phyloP scores from a whole-genome alignment of 2,888 invertebrate species.

The Periphyllus acericola region DNA sequence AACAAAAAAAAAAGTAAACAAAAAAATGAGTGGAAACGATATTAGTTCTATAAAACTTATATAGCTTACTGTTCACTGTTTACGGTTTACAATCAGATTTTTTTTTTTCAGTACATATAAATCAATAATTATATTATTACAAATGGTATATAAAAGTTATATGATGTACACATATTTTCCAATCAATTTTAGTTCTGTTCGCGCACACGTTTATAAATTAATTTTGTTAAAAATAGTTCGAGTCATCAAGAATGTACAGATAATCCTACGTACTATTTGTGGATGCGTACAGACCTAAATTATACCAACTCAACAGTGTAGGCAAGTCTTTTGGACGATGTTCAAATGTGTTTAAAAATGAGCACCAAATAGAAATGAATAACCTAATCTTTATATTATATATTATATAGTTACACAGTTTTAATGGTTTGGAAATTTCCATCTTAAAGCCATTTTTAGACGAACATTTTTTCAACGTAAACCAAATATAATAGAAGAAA shows the following conservation, averaged over 20 bases:
- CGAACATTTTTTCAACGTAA: too few species aligned
- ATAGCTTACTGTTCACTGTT: too few species aligned
- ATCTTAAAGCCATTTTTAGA: too few species aligned
- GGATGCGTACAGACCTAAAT: not conserved
- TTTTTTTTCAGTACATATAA: too few species aligned
- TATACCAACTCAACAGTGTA: not conserved
- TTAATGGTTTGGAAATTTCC: not conserved
- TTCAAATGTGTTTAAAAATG: slow-evolving; percentile 20
- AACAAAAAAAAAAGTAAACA: too few species aligned
- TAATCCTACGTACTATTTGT: not conserved
- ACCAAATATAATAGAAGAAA: too few species aligned
- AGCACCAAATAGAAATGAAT: not conserved
- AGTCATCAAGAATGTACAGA: not conserved
- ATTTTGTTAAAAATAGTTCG: not conserved
- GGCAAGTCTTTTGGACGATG: not conserved
- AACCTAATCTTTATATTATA: not conserved
- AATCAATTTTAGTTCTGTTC: not conserved
- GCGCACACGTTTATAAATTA: not conserved
- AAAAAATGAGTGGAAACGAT: too few species aligned
- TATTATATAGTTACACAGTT: not conserved
- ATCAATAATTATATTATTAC: not conserved
- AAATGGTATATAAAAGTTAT: not conserved
- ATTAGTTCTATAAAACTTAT: too few species aligned
- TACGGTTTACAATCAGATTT: too few species aligned
- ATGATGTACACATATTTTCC: not conserved